These are phyloP conservation scores for Nomia melanderi DNA, from an alignment of 1,140 invertebrate genomes.

Conservation along the genomic window DNA sequence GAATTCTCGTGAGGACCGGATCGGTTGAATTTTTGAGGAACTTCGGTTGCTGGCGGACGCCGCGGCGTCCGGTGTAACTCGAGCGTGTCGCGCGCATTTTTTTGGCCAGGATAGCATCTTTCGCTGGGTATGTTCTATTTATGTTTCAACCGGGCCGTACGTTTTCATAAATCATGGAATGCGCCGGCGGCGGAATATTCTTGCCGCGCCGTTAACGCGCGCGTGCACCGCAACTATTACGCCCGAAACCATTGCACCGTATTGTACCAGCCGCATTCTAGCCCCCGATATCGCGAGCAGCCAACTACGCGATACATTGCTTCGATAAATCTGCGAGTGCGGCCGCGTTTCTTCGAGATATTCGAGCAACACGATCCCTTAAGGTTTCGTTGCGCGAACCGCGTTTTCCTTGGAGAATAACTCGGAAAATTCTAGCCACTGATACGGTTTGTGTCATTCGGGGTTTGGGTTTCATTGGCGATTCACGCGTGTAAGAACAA, in stretches of 20 bases:
- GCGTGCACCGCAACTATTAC: conserved; percentile 18
- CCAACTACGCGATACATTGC: neutral
- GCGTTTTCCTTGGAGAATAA: neutral
- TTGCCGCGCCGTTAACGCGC: conserved; percentile 21
- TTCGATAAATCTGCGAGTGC: neutral
- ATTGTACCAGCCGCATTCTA: neutral
- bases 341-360: no score
- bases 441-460: no score
- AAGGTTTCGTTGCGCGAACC: neutral
- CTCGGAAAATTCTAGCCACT: neutral
- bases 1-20: neutral
- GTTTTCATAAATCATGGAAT: conserved; percentile 41
- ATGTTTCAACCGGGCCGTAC: neutral
- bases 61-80: conserved; percentile 1
- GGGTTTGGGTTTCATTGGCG: no score
- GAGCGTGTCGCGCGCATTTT: conserved; percentile 10
- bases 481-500: no score
- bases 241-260: neutral
- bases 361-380: neutral
- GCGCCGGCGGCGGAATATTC: conserved; percentile 27
- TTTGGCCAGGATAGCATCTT: conserved; percentile 11
- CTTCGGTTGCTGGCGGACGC: neutral
- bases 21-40: neutral
- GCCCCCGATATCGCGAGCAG: neutral
- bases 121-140: conserved; percentile 41